Evolutionary conservation across 1,140 invertebrate genomes (phyloP), one percentile per base, ranked within the genome.

Genomic region (Drosophila sturtevanti): DNA sequence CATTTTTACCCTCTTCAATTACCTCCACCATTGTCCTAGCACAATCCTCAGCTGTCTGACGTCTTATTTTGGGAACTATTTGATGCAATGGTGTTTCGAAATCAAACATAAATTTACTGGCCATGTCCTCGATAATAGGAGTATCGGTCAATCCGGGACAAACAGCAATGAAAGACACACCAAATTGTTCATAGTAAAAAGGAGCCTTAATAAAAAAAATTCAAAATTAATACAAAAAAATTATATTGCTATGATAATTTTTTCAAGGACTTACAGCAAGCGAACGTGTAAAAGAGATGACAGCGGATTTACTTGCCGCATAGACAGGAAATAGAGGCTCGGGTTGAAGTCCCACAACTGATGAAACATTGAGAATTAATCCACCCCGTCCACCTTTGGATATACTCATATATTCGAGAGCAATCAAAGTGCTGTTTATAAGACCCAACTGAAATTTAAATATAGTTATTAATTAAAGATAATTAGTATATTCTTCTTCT

Each of bases 331-430:
- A 58, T 38, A 75, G 0, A 41, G 79, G 12, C 56, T 74, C 59
- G 1, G 87, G 81, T 38, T 90, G 65, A 16, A 94, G 91, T 31
- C 95, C 94, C 54, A 93, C 89, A 66, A 95, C 93, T 1, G 95
- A 95, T 5, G 94, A 93, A 12, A 95, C 81, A 59, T 95, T 95
- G 1, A 95, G 92, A 27, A 95, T 93, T 10, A 94, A 92, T 31
- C 94, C 94, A 61, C 95, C 95, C 2, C 86, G 90, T 0, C 94
- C 94, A 3, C 92, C 92, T 59, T 93, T 93, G 5, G 94, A 89
- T 71, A 92, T 94, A 18, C 93, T 93, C 93, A 95, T 94, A 37
- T 82, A 69, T 14, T 89, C 70, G 62, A 90, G 5, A 0, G 89
- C 86, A 2, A 63, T 56, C 35, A 90, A 14, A 4, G 65, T 80